Evolutionary conservation across 1,140 invertebrate species (phyloP).

Genomic region (Zaprionus tsacasi): DNA sequence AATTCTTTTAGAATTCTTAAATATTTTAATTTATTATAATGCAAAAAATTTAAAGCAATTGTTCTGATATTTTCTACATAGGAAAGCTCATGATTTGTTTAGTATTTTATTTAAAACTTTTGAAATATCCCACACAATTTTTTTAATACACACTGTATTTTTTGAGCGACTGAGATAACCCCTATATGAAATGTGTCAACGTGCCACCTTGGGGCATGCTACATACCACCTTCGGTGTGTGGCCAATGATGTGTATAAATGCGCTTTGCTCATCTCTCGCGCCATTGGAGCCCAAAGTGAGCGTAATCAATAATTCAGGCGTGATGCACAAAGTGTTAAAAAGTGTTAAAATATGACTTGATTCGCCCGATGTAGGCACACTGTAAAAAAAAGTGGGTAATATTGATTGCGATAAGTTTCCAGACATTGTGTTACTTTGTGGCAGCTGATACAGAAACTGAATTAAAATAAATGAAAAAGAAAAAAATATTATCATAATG

Average conservation of each 20-base stretch:
- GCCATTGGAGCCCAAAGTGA: constrained; percentile 28
- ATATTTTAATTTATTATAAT: no score
- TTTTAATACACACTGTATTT: neutral
- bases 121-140: neutral
- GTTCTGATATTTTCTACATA: no score
- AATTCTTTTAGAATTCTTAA: no score
- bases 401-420: neutral
- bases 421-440: neutral
- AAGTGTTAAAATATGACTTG: constrained; percentile 45
- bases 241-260: constrained; percentile 36
- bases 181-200: neutral
- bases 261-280: constrained; percentile 39
- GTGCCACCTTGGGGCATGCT: neutral
- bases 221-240: neutral
- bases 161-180: neutral
- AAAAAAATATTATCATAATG: no score
- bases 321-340: constrained; percentile 2
- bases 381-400: neutral
- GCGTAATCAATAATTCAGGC: constrained; percentile 44
- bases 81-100: no score
- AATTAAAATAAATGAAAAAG: no score
- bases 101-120: no score
- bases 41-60: no score
- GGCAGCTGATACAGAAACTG: neutral
- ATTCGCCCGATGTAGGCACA: constrained; percentile 14